Evolutionary conservation across 2,888 invertebrate genomes (phyloP).

Genomic region (Buathra laborator): DNA sequence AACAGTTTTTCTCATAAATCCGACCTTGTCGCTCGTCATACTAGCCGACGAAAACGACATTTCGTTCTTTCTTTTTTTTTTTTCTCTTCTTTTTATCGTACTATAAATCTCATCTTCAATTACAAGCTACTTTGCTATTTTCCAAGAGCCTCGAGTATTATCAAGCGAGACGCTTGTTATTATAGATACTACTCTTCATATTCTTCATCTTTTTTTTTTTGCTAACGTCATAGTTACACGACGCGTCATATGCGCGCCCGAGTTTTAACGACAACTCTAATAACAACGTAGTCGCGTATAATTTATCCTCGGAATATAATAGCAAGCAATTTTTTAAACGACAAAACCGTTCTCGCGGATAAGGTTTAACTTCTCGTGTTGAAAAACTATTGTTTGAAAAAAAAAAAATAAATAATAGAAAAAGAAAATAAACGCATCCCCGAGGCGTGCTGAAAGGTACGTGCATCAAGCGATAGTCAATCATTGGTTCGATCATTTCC

Average conservation of each 20-base stretch:
- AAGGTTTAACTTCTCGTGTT: background rate
- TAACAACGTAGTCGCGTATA: background rate
- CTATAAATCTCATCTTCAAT: constrained; percentile 30
- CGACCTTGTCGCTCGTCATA: constrained; percentile 48
- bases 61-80: background rate
- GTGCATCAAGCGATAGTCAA: constrained; percentile 7
- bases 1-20: constrained; percentile 55
- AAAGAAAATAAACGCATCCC: background rate
- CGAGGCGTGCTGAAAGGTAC: background rate
- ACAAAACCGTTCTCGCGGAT: background rate
- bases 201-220: background rate
- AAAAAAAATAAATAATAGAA: background rate
- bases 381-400: background rate
- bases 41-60: constrained; percentile 28
- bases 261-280: background rate
- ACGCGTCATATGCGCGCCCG: background rate
- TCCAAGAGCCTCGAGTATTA: background rate
- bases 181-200: background rate
- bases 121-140: background rate
- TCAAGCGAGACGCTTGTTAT: background rate
- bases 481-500: constrained; percentile 54
- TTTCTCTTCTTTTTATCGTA: background rate
- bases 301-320: background rate
- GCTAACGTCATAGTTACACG: background rate
- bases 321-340: background rate